Evolutionary conservation across 1,140 invertebrate genomes (phyloP), one percentile per base, ranked within the genome.

Genomic region (Drosophila ironensis): DNA sequence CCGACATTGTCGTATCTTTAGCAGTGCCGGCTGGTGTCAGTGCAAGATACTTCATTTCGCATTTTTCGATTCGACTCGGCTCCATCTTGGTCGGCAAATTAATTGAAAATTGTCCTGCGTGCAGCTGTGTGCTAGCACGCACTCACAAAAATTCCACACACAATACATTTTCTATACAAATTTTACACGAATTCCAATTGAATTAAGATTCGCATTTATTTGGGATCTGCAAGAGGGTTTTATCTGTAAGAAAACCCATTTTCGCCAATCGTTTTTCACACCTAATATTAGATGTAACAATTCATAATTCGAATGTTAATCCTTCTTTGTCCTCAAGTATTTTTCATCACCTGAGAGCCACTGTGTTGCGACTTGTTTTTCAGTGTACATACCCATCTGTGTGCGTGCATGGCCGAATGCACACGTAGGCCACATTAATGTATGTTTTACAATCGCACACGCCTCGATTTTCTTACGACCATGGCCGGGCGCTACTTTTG

Each of bases 361-460:
- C n/a, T n/a, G n/a, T n/a, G n/a, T n/a, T n/a, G n/a, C n/a, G n/a
- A n/a, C n/a, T n/a, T n/a, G n/a, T n/a, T n/a, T n/a, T n/a, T n/a
- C n/a, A n/a, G 47, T 38, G 17, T 57, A 19, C 22, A 16, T 46
- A 19, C 28, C 30, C 33, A 33, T 48, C 11, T 40, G 40, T 48
- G 51, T 45, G 12, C 12, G 9, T 35, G 50, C 20, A 20, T 35
- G 45, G 22, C 19, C 25, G 38, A 44, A 11, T 60, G 42, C 51
- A 66, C 60, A 82, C 52, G 72, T 76, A 68, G 72, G 57, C 61
- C 61, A 77, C 78, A 82, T 78, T 66, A 82, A 82, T 84, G 78
- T 63, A 48, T 69, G 77, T 72, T 81, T 81, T 59, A 77, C 76
- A 68, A 76, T 72, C 68, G 77, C 67, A 68, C 59, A 73, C 51